Percentiles rank a stretch among this genome's conserved stretches.
phyloP scores from a whole-genome alignment of 1,140 invertebrate genomes.

The Conopomorpha cramerella region DNA sequence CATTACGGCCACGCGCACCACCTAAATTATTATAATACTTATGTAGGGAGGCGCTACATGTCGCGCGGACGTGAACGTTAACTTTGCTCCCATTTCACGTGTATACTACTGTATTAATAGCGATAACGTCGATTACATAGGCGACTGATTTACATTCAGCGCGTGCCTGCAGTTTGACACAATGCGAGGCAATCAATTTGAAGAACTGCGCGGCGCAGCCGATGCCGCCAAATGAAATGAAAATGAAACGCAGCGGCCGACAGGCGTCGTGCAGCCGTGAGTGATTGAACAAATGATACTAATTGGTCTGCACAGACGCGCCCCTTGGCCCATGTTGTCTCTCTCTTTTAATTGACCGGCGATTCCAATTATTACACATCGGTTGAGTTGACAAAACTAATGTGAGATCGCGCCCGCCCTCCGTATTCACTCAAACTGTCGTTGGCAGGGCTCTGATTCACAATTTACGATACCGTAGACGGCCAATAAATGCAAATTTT shows the following conservation, averaged over 20 bases:
- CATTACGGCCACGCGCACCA: constrained; percentile 40
- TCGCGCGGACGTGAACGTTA: constrained; percentile 25
- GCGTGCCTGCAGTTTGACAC: too few species aligned
- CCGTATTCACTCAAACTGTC: constrained; percentile 53
- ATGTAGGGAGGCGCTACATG: constrained; percentile 37
- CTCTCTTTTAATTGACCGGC: constrained; percentile 35
- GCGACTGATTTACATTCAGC: too few species aligned
- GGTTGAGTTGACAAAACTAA: too few species aligned
- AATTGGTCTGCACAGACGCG: constrained; percentile 33
- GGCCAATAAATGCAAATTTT: constrained; percentile 60
- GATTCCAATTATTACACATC: constrained; percentile 49
- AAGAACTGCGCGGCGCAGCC: too few species aligned
- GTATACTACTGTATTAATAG: constrained; percentile 12
- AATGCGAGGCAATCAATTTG: too few species aligned
- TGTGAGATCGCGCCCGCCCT: too few species aligned
- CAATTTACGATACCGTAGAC: constrained; percentile 50
- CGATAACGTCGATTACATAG: too few species aligned
- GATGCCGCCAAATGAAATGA: neutral
- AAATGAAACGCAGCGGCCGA: constrained; percentile 7
- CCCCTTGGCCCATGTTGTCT: constrained; percentile 10
- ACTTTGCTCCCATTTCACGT: constrained; percentile 29
- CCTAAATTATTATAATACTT: constrained; percentile 42
- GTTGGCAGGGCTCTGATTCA: constrained; percentile 41
- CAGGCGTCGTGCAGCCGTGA: constrained; percentile 13
- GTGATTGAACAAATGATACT: constrained; percentile 37